phyloP scores from a whole-genome alignment of 2,113 vertebrate species.

The Gymnarchus niloticus region DNA sequence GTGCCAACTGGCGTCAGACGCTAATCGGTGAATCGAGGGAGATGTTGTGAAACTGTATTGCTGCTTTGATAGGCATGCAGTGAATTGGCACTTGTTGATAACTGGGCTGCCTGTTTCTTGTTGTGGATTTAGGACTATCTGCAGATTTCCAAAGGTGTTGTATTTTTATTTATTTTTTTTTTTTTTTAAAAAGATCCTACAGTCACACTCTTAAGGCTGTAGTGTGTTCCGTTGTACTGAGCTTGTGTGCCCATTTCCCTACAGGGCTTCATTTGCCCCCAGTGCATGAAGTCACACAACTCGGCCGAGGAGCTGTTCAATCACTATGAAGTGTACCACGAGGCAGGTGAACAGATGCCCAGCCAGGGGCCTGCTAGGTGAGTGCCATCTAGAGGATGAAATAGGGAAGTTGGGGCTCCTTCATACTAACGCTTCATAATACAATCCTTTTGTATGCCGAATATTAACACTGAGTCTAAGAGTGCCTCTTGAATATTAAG shows the following conservation, averaged over 20 bases:
- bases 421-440: neutral
- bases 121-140: neutral
- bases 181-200: no score
- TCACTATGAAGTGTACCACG: slow-evolving; percentile 92
- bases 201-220: no score
- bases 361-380: slow-evolving; percentile 75
- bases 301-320: slow-evolving; percentile 96
- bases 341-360: slow-evolving; percentile 76
- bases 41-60: neutral
- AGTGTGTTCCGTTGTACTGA: no score
- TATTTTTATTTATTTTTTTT: no score
- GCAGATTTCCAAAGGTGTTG: no score
- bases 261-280: slow-evolving; percentile 98
- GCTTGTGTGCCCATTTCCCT: neutral
- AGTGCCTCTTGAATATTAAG: neutral
- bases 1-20: neutral
- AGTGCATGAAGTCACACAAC: slow-evolving; percentile 97
- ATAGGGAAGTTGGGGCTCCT: neutral
- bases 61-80: neutral
- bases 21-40: neutral
- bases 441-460: neutral
- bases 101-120: neutral
- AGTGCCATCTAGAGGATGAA: neutral
- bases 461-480: neutral
- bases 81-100: neutral